Base-by-base conservation (phyloP, 2,113 vertebrate species). In the Phodopus roborovskii region DNA sequence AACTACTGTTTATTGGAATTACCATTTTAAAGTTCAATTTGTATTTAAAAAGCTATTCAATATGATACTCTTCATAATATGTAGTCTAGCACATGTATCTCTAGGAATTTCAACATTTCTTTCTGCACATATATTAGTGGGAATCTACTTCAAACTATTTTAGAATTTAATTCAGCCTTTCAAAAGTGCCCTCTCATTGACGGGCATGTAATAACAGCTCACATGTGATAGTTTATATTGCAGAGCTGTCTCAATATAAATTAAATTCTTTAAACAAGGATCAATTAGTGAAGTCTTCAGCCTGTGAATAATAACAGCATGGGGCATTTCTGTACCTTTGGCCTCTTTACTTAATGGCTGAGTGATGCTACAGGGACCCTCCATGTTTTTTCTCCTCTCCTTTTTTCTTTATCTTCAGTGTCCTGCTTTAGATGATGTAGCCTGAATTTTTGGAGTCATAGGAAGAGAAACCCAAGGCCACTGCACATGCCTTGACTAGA, bases 1-100 rank as follows among this genome's bases (percentile, higher is more conserved):
- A 95, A 81, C n/a, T 73, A 92, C 53, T 95, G 45, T 96, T 97
- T 95, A 94, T 96, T 97, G 94, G 91, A 96, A 94, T 94, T 92
- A 96, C 84, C 45, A 88, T 90, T 92, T 90, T 90, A 91, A 50
- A 94, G 94, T 96, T 87, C 62, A 78, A 91, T 91, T 92, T 95
- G 48, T 94, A 81, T 88, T 97, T 96, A 94, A 96, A 89, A 93
- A 94, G 2, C 50, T 91, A 70, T 92, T 96, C 96, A 90, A 74
- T 77, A 62, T 66, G 50, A 42, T 89, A 24, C 36, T 81, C 39
- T 91, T 91, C 84, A 24, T 50, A 86, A 36, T 53, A 78, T 93
- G 3, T 84, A 94, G 42, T 22, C 0, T 17, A 90, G 73, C 60
- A 33, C 15, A 45, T 77, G 26, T 81, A 84, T 94, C 19, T 82